phyloP scores from a whole-genome alignment of 1,140 invertebrate genomes.

The Lordiphosa clarofinis region DNA sequence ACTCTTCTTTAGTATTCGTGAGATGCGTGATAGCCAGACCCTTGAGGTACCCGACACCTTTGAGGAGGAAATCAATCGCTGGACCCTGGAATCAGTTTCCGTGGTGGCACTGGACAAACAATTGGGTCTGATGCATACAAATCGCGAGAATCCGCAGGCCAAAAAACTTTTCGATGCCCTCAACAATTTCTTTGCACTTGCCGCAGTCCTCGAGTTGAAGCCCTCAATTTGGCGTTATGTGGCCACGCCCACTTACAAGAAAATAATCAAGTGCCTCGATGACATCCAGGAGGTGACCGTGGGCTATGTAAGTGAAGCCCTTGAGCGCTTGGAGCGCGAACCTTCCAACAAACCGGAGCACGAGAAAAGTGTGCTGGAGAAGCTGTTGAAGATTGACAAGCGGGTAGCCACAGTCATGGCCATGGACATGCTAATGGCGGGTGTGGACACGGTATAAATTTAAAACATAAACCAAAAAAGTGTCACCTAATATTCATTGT shows the following conservation, averaged over 20 bases:
- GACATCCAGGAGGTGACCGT: conserved; percentile 37
- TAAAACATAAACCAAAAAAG: no score
- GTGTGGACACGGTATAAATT: conserved; percentile 74
- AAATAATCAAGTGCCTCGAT: conserved; percentile 80
- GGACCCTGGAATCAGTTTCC: conserved; percentile 86
- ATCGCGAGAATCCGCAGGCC: conserved; percentile 18
- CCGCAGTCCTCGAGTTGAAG: conserved; percentile 81
- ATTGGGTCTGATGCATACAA: conserved; percentile 63
- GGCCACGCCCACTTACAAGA: conserved; percentile 82
- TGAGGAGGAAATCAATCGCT: conserved; percentile 84
- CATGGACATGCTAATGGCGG: conserved; percentile 78
- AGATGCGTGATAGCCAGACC: conserved; percentile 79
- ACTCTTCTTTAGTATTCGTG: conserved; percentile 31
- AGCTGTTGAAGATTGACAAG: conserved; percentile 79
- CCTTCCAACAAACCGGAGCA: conserved; percentile 38
- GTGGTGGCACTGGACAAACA: conserved; percentile 83
- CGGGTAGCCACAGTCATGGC: conserved; percentile 80
- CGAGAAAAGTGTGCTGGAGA: conserved; percentile 75
- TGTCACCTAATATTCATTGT: background rate
- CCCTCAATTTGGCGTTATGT: conserved; percentile 84
- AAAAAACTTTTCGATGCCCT: conserved; percentile 55
- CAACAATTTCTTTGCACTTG: conserved; percentile 82
- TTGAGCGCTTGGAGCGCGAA: conserved; percentile 49
- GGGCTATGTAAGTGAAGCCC: conserved; percentile 56
- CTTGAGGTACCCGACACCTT: conserved; percentile 82